These are phyloP conservation scores for Bradypodion ventrale DNA, from an alignment of 2,797 vertebrate genomes.

Conservation along the genomic window DNA sequence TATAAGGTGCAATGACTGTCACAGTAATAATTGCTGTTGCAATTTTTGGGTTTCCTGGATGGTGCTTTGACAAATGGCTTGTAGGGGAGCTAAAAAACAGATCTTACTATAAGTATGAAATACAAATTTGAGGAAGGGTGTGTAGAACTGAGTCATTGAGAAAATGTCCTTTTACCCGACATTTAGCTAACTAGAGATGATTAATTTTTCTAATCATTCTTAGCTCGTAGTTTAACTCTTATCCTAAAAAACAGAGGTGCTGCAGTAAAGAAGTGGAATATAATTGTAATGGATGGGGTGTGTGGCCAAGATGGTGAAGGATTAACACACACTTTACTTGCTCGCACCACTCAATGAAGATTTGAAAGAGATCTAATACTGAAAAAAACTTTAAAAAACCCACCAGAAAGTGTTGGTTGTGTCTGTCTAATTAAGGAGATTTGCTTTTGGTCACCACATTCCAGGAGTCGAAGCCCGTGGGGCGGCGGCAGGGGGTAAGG, in stretches of 20 bases:
- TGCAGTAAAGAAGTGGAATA: constrained; percentile 17
- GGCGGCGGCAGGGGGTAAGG: no score
- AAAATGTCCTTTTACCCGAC: constrained; percentile 10
- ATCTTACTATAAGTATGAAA: background rate
- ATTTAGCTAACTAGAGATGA: constrained; percentile 13
- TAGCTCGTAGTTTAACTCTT: constrained; percentile 26
- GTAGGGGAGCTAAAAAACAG: background rate
- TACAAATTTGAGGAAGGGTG: constrained; percentile 22
- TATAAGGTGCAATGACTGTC: background rate
- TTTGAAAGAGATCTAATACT: no score
- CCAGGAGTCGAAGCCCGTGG: no score
- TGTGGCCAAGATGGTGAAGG: no score
- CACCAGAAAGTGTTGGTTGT: no score
- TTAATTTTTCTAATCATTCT: constrained; percentile 25
- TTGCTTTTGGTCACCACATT: no score
- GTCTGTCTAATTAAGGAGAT: no score
- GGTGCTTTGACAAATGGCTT: background rate
- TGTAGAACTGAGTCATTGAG: constrained; percentile 27
- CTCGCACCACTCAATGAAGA: no score
- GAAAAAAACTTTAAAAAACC: no score
- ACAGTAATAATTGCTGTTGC: background rate
- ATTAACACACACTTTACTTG: no score
- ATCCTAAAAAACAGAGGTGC: constrained; percentile 22
- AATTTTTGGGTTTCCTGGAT: background rate
- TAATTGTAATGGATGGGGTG: constrained; percentile 30